Conservation (phyloP, 2,113 vertebrate species). For the Poecilia latipinna region DNA sequence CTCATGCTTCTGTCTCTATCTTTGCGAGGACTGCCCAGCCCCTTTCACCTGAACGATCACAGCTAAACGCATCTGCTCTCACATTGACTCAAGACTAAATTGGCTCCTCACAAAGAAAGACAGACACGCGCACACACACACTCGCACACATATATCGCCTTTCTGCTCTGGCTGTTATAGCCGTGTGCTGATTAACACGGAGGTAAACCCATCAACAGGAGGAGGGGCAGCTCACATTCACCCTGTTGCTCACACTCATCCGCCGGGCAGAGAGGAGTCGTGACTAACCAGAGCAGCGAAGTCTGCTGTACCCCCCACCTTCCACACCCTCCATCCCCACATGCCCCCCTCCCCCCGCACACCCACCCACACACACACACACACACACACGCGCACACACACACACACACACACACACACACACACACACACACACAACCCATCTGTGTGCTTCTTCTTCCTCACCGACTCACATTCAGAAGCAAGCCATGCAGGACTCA, state of each 20-base stretch:
- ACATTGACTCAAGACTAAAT: slow-evolving; percentile 10
- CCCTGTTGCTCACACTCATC: slow-evolving; percentile 74
- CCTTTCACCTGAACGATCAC: background rate
- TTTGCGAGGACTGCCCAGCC: background rate
- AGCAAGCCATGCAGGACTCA: slow-evolving; percentile 8
- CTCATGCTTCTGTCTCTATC: background rate
- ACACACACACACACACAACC: no score
- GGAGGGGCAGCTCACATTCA: slow-evolving; percentile 33
- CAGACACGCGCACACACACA: slow-evolving; percentile 11
- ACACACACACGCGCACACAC: background rate
- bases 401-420: background rate
- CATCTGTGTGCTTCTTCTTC: slow-evolving; percentile 26
- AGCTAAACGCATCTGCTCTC: slow-evolving; percentile 5
- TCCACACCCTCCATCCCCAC: background rate
- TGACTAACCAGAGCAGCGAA: slow-evolving; percentile 69
- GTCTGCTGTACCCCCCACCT: slow-evolving; percentile 26
- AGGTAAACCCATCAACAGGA: slow-evolving; percentile 76
- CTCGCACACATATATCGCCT: slow-evolving; percentile 1
- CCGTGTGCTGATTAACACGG: slow-evolving; percentile 69
- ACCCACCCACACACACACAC: no score
- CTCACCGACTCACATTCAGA: slow-evolving; percentile 13
- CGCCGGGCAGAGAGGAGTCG: slow-evolving; percentile 72
- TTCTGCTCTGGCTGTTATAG: slow-evolving; percentile 38
- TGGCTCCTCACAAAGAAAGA: slow-evolving; percentile 1
- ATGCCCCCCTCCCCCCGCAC: slow-evolving; percentile 10